These are phyloP conservation scores for Lasioglossum pauxillum DNA, from an alignment of 2,888 invertebrate genomes.

Conservation along the genomic window DNA sequence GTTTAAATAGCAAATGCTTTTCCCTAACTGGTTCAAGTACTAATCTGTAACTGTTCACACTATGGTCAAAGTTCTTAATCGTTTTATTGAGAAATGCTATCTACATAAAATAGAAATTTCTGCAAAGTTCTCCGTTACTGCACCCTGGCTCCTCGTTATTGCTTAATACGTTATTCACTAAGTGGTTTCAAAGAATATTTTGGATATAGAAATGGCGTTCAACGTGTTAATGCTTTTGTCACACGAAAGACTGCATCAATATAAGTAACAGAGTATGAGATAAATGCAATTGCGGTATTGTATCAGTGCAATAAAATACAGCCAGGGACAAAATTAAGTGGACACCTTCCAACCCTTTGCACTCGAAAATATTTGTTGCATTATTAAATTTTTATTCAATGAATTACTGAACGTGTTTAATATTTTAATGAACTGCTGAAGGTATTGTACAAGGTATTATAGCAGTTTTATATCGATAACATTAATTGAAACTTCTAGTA, in stretches of 20 bases:
- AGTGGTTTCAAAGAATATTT: not conserved
- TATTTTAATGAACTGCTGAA: no score
- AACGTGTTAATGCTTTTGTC: not conserved
- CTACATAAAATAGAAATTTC: conserved; percentile 25
- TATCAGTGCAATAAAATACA: conserved; percentile 26
- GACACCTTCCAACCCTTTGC: not conserved
- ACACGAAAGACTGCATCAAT: conserved; percentile 26
- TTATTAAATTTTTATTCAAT: no score
- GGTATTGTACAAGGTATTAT: no score
- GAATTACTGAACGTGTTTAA: no score
- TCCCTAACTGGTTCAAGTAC: conserved; percentile 20
- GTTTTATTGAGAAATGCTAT: conserved; percentile 11
- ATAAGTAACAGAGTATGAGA: conserved; percentile 25
- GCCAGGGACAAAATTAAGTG: not conserved
- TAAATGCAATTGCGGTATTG: conserved; percentile 49
- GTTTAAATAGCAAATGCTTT: not conserved
- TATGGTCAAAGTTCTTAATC: conserved; percentile 4
- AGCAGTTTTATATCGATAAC: no score
- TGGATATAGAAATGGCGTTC: not conserved
- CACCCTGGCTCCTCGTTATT: conserved; percentile 2
- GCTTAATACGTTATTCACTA: not conserved
- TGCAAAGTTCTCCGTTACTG: conserved; percentile 19
- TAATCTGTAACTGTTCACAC: conserved; percentile 9
- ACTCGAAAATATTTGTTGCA: no score
- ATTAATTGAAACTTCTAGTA: no score